Base-by-base conservation (phyloP, 2,888 invertebrate genomes). In the Lathronympha strigana region DNA sequence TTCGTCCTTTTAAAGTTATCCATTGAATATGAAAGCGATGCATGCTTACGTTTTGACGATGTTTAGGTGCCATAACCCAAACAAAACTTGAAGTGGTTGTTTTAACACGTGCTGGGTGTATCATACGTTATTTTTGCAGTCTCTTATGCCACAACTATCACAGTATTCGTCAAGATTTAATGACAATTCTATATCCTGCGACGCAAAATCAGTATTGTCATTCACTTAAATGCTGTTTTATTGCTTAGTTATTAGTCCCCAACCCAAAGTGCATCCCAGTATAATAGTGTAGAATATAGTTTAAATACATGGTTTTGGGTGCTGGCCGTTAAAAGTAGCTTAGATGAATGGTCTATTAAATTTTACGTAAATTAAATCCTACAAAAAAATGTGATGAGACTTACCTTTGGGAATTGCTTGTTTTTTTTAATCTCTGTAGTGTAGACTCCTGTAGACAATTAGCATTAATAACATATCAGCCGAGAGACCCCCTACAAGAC, bases 201-300 rank as follows among this genome's bases (percentile, higher is more conserved):
- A 54, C 19, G 28, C 47, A 11, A 73, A 68, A 71, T 80, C 82
- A 82, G 86, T 87, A 85, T 86, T 83, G 86, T 83, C 81, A 82
- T 77, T 76, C 76, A 76, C 74, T 69, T 71, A 68, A 70, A 71
- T 38, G 69, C 67, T 67, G 67, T 67, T 54, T 61, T 49, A 66
- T 73, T 71, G 82, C 81, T 82, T 83, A 83, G 80, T 78, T 80
- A 66, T 84, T 81, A 79, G 79, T 80, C 77, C 77, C 80, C 78
- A 74, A 80, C 79, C 76, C 82, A 81, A 82, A 89, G 90, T 91
- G 90, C 90, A 91, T 91, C 90, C 90, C 90, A 90, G 90, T 90
- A 83, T 83, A 72, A 80, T 89, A 88, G 86, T 74, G 88, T 72
- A 71, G 69, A 64, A 78, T 86, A 88, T 87, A 74, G 72, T 76